Base-by-base conservation (phyloP, 2,888 invertebrate species). In the Dryocosmus kuriphilus region DNA sequence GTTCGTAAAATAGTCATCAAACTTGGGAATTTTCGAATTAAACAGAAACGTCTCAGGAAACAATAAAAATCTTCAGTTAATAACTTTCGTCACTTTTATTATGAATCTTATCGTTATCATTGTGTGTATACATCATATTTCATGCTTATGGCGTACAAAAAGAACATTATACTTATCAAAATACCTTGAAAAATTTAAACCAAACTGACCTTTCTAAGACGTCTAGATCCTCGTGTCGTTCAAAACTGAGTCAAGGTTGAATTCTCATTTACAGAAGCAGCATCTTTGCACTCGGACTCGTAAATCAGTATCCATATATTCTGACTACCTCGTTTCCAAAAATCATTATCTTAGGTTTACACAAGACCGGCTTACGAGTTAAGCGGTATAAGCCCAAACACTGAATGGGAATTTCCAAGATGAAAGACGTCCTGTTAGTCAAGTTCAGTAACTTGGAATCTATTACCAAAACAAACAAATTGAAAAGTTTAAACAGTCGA, bases 241-340 rank as follows among this genome's bases (percentile, higher is more conserved):
- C 46, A 51, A n/a, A 71, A 71, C 71, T 71, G 24, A 51, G 71
- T 71, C 71, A 71, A 71, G 71, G 71, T 71, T 71, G 71, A 71
- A 19, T 71, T 71, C 19, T 16, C 71, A 71, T 51, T 71, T 19
- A 51, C 71, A 51, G 71, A 71, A 71, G 71, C 46, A 41, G 19
- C 51, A 71, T 71, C 71, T 71, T 71, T 24, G 27, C 51, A 46
- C 30, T 51, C 30, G 46, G 41, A n/a, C 38, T 65, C 65, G 65
- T 65, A 65, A 65, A 65, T 65, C 38, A 65, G 41, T 65, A 35
- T 65, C 24, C 35, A 65, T 65, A 38, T 22, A 65, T 30, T 71
- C 30, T 51, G 16, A 46, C 16, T 14, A 24, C 57, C 24, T 24
- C 16, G 38, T 27, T 71, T 30, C n/a, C 46, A n/a, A 71, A 46